Evolutionary conservation across 2,888 invertebrate genomes (phyloP).

Genomic region (Keiferia lycopersicella): DNA sequence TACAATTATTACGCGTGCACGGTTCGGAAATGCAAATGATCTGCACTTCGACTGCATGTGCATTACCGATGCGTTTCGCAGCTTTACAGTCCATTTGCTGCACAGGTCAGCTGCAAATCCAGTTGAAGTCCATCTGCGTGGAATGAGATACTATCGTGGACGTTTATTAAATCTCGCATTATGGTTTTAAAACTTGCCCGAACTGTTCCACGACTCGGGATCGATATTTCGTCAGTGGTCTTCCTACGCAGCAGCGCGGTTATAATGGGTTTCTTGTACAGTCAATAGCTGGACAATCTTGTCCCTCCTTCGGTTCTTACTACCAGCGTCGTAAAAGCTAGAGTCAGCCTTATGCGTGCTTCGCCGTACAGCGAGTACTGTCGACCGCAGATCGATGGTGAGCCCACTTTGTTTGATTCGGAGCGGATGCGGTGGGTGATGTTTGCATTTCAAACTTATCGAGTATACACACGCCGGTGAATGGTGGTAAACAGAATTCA

Average conservation of each 20-base stretch:
- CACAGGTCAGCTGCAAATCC: not conserved
- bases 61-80: not conserved
- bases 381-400: not conserved
- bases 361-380: not conserved
- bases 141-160: not conserved
- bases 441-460: not conserved
- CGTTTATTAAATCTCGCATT: conserved; percentile 9
- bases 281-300: not conserved
- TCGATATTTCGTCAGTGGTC: conserved; percentile 12
- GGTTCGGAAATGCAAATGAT: conserved; percentile 2
- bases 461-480: not conserved
- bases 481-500: too few species aligned
- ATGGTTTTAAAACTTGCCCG: conserved; percentile 1
- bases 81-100: not conserved
- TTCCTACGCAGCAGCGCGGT: conserved; percentile 1
- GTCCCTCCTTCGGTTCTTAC: not conserved
- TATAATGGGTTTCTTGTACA: conserved; percentile 2
- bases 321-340: not conserved
- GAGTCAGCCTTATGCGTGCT: not conserved
- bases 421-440: conserved; percentile 6
- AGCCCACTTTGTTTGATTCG: not conserved
- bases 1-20: not conserved
- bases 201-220: not conserved
- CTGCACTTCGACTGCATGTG: not conserved
- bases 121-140: not conserved